A percentile compares a stretch with the other conserved stretches of the same genome.
Conservation (phyloP, 2,888 invertebrate species). For the Nephrotoma guestfalica region DNA sequence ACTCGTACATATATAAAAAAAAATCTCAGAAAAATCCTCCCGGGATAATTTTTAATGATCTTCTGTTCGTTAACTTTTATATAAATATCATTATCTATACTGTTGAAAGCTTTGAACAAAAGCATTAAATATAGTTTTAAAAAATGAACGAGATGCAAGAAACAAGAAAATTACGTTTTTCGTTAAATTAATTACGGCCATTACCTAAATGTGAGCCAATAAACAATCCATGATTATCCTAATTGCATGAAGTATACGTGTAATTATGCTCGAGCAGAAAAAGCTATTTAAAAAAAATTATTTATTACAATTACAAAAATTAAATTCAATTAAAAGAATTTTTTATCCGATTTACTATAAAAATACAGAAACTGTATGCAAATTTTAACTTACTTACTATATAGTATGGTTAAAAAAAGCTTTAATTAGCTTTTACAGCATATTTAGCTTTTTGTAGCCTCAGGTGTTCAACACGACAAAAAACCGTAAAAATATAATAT, state of each 20-base stretch:
- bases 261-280: not conserved
- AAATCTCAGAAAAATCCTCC: not conserved
- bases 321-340: not conserved
- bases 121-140: not conserved
- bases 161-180: not conserved
- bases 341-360: not conserved
- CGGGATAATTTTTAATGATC: not conserved
- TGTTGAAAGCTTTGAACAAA: not conserved
- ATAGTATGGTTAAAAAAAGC: not conserved
- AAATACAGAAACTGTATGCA: not conserved
- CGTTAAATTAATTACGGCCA: not conserved
- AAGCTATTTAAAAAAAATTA: not conserved
- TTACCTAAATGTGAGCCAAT: not conserved
- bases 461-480: not conserved
- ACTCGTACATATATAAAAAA: not conserved
- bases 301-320: not conserved
- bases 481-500: not conserved
- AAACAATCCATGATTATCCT: not conserved
- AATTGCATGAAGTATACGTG: not conserved
- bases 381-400: not conserved
- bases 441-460: not conserved
- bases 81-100: not conserved
- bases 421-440: not conserved
- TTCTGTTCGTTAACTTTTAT: not conserved
- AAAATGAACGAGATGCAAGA: not conserved